These are phyloP conservation scores for Noctua janthina DNA, from an alignment of 2,888 invertebrate genomes.

Conservation along the genomic window DNA sequence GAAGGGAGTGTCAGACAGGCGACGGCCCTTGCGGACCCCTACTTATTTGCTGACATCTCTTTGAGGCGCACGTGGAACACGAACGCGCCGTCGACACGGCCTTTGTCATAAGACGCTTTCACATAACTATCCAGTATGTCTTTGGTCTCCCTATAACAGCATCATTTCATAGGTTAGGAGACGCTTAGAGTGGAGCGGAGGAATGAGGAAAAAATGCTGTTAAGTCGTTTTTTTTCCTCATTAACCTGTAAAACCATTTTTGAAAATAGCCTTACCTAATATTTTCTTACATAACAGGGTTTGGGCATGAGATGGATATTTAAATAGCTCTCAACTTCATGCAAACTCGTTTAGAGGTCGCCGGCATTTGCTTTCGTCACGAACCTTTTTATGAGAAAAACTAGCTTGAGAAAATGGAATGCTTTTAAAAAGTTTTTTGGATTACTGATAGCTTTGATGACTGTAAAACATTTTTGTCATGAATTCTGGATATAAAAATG, in stretches of 20 bases:
- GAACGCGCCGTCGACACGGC: no score
- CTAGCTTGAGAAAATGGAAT: constrained; percentile 1
- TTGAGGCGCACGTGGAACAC: no score
- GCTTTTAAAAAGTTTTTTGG: neutral
- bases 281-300: constrained; percentile 38
- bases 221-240: neutral
- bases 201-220: neutral
- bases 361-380: constrained; percentile 22
- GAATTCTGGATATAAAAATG: no score
- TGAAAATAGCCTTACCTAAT: constrained; percentile 18
- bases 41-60: no score
- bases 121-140: neutral
- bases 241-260: neutral
- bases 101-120: neutral
- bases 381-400: constrained; percentile 16
- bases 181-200: neutral
- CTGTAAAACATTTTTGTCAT: neutral
- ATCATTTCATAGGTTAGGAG: neutral
- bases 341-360: constrained; percentile 52
- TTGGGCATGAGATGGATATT: constrained; percentile 56
- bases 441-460: neutral
- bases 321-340: constrained; percentile 54
- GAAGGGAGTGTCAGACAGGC: no score
- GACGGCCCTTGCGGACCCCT: no score
- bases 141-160: neutral